Conservation (phyloP, 2,797 vertebrate genomes). For the Tiaroga cobitis region DNA sequence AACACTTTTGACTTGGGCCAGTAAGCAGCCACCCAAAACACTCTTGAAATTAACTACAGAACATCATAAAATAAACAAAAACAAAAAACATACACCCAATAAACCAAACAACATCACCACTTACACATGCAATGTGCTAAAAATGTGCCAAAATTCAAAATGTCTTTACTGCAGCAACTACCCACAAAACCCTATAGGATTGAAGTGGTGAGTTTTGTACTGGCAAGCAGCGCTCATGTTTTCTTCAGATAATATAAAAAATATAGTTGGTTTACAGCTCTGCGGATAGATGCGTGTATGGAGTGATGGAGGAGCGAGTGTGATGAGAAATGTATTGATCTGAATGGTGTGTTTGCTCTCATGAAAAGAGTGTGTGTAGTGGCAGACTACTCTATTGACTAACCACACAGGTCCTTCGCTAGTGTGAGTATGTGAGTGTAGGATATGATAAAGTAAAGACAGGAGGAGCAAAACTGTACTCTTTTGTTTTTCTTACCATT, state of each 20-base stretch:
- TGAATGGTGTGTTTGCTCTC: constrained; percentile 48
- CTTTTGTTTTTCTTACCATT: not conserved
- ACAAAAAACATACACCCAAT: not conserved
- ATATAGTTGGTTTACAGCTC: constrained; percentile 24
- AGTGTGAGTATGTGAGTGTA: constrained; percentile 29
- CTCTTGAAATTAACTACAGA: not conserved
- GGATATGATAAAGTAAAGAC: not conserved
- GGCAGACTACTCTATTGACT: constrained; percentile 64
- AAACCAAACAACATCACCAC: not conserved
- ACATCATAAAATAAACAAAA: not conserved
- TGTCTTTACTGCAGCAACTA: not conserved
- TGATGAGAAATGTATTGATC: constrained; percentile 61
- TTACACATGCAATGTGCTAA: not conserved
- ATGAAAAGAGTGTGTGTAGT: constrained; percentile 54
- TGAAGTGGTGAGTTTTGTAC: not conserved
- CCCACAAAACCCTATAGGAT: not conserved
- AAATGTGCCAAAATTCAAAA: not conserved
- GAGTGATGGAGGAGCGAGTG: constrained; percentile 13
- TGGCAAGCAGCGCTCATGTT: not conserved
- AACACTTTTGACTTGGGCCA: not conserved
- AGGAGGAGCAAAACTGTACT: not conserved
- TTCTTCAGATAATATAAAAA: not conserved
- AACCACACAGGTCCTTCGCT: constrained; percentile 43
- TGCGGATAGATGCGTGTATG: not conserved
- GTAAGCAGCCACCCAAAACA: not conserved